Evolutionary conservation across 2,113 vertebrate species (phyloP).

Genomic region (Aix galericulata): DNA sequence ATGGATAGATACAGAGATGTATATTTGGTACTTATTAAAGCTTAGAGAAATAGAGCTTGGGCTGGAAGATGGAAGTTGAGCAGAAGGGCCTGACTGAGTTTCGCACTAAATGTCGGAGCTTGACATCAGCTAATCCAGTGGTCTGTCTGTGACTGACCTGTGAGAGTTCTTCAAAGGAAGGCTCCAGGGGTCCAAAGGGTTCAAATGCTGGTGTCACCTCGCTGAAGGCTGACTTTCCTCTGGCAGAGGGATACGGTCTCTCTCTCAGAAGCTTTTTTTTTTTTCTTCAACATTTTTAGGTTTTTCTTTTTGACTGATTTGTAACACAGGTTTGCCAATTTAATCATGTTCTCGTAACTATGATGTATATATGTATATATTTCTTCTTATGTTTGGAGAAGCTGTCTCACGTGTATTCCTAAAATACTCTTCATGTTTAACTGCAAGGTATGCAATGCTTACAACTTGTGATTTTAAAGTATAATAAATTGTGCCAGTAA

Average conservation of each 20-base stretch:
- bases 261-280: neutral
- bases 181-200: neutral
- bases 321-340: neutral
- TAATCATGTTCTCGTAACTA: neutral
- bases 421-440: neutral
- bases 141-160: neutral
- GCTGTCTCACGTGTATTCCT: neutral
- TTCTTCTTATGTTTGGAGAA: neutral
- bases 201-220: neutral
- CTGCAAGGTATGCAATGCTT: neutral
- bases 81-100: neutral
- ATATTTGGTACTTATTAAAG: accelerated
- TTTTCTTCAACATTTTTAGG: neutral
- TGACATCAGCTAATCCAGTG: neutral
- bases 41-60: neutral
- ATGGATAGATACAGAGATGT: neutral
- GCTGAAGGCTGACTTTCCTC: neutral
- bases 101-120: neutral
- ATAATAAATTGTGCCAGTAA: neutral
- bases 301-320: neutral
- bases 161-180: neutral
- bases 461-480: neutral
- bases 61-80: neutral
- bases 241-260: neutral
- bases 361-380: neutral